Base-by-base conservation (phyloP, 1,140 invertebrate genomes). In the Anastatus disparis region DNA sequence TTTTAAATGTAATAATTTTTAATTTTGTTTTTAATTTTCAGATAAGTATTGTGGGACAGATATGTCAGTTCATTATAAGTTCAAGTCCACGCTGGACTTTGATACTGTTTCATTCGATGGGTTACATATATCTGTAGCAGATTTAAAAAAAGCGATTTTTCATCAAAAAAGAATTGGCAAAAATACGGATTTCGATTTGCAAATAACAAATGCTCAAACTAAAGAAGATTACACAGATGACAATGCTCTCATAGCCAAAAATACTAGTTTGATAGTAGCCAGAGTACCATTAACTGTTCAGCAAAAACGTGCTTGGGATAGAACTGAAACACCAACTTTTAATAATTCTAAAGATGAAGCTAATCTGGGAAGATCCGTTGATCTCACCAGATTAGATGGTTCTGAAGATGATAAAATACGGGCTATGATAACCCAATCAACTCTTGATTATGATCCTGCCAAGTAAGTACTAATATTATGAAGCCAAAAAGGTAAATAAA, bases 1-100 rank as follows among this genome's bases (percentile, higher is more conserved):
- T n/a, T n/a, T n/a, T n/a, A n/a, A n/a, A n/a, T n/a, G n/a, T n/a
- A n/a, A n/a, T n/a, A n/a, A n/a, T n/a, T n/a, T n/a, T n/a, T n/a
- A 22, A 27, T 59, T 61, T 52, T 44, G 26, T 68, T 74, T 75
- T 31, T 46, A 46, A 56, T 15, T 71, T 71, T 38, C 46, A 71
- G 62, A 58, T 48, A 59, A 82, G 78, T 68, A 75, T 74, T 75
- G 56, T 74, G 56, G 65, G 77, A 44, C 56, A 70, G 80, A 83
- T 78, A 97, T 97, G 93, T 98, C 96, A 77, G 95, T 99, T 69
- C 96, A 99, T 86, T 99, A 99, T 86, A 99, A 99, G 87, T 99
- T 99, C 82, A 98, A 98, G 87, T 96, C 95, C 77, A 93, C 94
- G 56, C 89, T 97, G 76, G 94, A 97, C 80, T 97, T 93, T 87